These are phyloP conservation scores for Rhynchophorus ferrugineus DNA, from an alignment of 1,140 invertebrate species.

Conservation along the genomic window DNA sequence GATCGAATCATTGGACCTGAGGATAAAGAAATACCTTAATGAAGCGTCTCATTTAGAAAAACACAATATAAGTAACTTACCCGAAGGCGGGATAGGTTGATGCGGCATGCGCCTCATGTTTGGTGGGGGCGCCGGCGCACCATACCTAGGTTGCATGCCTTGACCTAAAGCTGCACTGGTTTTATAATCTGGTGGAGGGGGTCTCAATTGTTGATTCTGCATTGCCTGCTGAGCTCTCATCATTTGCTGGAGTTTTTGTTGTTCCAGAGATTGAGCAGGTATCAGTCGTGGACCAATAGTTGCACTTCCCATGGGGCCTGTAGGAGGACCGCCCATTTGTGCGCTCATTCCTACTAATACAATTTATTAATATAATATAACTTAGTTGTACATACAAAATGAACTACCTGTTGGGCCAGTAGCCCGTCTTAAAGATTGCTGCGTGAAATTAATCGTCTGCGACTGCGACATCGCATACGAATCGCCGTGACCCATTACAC, in stretches of 20 bases:
- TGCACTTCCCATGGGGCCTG: constrained; percentile 22
- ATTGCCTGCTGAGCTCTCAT: constrained; percentile 15
- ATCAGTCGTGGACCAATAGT: constrained; percentile 24
- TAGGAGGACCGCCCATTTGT: constrained; percentile 28
- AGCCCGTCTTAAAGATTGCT: constrained; percentile 54
- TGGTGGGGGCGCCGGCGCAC: constrained; percentile 39
- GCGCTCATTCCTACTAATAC: constrained; percentile 9
- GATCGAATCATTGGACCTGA: constrained; percentile 60
- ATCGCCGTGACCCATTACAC: constrained; percentile 39
- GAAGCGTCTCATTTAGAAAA: background rate
- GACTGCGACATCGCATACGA: constrained; percentile 68
- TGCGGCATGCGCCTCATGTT: constrained; percentile 54
- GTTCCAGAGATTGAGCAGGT: constrained; percentile 28
- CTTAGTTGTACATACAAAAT: too few relatives aligned
- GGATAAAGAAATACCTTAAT: too few relatives aligned
- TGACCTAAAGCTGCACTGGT: constrained; percentile 56
- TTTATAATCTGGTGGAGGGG: constrained; percentile 71
- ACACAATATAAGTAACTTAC: constrained; percentile 40
- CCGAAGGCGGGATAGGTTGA: constrained; percentile 61
- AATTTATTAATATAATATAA: background rate
- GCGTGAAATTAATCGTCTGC: constrained; percentile 76
- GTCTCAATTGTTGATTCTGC: constrained; percentile 43
- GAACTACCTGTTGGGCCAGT: constrained; percentile 22
- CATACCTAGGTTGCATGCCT: constrained; percentile 41
- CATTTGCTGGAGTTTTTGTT: constrained; percentile 37